phyloP scores from a whole-genome alignment of 2,113 vertebrate species.

The Prolemur simus region DNA sequence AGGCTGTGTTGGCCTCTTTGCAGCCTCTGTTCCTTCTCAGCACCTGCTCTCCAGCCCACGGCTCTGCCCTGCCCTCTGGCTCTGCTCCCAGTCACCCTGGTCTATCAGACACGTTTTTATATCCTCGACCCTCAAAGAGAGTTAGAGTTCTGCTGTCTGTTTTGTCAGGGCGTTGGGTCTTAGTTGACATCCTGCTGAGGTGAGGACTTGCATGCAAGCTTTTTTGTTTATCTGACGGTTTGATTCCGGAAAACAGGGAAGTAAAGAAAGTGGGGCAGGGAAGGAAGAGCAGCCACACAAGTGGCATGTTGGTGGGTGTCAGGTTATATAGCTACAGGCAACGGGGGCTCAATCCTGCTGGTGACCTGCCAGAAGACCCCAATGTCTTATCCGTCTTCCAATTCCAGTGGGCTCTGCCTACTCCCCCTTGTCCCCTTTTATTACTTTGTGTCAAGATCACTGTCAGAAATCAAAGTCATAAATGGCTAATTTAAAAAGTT shows the following conservation, averaged over 20 bases:
- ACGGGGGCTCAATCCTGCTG: neutral
- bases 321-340: neutral
- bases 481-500: neutral
- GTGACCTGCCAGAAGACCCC: neutral
- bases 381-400: neutral
- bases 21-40: neutral
- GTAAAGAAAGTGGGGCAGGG: neutral
- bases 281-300: neutral
- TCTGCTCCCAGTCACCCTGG: neutral
- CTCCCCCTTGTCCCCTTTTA: neutral
- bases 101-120: neutral
- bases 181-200: neutral
- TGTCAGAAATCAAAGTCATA: constrained; percentile 3
- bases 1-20: neutral
- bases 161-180: neutral
- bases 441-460: neutral
- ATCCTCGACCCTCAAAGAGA: neutral
- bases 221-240: neutral
- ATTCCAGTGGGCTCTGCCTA: neutral
- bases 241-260: neutral
- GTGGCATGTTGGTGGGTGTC: neutral
- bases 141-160: neutral
- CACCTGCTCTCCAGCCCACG: neutral
- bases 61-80: neutral
- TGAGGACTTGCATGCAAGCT: neutral